These are phyloP conservation scores for Nematolebias whitei DNA, from an alignment of 2,113 vertebrate species.

Conservation along the genomic window DNA sequence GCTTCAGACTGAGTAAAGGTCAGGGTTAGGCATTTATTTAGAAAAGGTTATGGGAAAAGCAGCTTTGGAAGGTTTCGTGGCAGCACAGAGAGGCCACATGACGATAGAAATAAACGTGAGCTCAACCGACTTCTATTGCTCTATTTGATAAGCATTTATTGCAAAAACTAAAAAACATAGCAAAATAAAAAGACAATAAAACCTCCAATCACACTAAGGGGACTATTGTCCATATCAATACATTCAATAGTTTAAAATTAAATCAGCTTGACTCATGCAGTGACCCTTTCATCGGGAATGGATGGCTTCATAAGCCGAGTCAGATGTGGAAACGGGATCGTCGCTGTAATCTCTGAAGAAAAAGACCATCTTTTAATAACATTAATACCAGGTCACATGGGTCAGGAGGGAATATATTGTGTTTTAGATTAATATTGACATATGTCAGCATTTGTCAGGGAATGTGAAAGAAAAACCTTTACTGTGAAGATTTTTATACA, in stretches of 20 bases:
- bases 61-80: neutral
- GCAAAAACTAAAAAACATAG: no score
- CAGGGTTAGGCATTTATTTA: neutral
- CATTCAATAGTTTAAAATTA: neutral
- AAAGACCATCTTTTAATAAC: slow-evolving; percentile 6
- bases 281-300: slow-evolving; percentile 37
- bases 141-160: slow-evolving; percentile 4
- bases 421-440: slow-evolving; percentile 1
- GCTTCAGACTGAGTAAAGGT: neutral
- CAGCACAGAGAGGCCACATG: neutral
- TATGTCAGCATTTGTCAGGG: neutral
- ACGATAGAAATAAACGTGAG: neutral
- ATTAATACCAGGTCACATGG: slow-evolving; percentile 20
- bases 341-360: slow-evolving; percentile 14
- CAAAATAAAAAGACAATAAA: neutral
- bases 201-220: neutral
- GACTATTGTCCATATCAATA: neutral
- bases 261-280: slow-evolving; percentile 10
- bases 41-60: neutral
- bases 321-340: slow-evolving; percentile 26
- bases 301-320: slow-evolving; percentile 8
- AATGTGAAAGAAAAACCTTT: neutral
- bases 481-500: neutral
- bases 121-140: neutral
- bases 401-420: slow-evolving; percentile 2